phyloP scores from a whole-genome alignment of 2,113 vertebrate species.

The mouse (Mus musculus) region DNA sequence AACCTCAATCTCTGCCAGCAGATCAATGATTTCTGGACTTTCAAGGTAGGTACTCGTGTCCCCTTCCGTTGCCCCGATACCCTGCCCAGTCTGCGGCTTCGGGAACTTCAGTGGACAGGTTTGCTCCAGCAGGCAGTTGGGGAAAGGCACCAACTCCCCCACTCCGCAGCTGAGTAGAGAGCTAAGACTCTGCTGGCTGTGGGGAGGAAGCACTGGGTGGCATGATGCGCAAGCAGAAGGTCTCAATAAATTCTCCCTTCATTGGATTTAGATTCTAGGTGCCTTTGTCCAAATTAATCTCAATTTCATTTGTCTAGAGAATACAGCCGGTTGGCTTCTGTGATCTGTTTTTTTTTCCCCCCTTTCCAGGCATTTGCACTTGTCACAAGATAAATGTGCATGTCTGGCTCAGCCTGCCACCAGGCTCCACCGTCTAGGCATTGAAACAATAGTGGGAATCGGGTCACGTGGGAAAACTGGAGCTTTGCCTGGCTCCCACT shows the following conservation, averaged over 20 bases:
- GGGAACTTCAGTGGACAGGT: rapidly evolving
- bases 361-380: conserved; percentile 59
- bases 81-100: not conserved
- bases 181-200: not conserved
- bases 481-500: not conserved
- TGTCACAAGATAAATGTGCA: conserved; percentile 11
- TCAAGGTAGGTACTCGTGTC: conserved; percentile 89
- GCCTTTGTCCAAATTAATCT: conserved; percentile 68
- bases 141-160: rapidly evolving
- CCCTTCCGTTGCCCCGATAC: not conserved
- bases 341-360: conserved; percentile 42
- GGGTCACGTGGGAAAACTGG: not conserved
- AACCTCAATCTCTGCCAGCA: conserved; percentile 97
- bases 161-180: not conserved
- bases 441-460: conserved; percentile 12
- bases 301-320: conserved; percentile 68
- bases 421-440: not conserved
- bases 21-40: conserved; percentile 95
- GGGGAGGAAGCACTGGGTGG: not conserved
- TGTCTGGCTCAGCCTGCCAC: conserved; percentile 51
- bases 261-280: conserved; percentile 64
- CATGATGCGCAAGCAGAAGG: not conserved
- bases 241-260: conserved; percentile 17
- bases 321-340: conserved; percentile 41
- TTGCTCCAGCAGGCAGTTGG: not conserved